Percentiles rank a stretch among this genome's conserved stretches.
Conservation (phyloP, 2,113 vertebrate species). For the Coregonus clupeaformis region DNA sequence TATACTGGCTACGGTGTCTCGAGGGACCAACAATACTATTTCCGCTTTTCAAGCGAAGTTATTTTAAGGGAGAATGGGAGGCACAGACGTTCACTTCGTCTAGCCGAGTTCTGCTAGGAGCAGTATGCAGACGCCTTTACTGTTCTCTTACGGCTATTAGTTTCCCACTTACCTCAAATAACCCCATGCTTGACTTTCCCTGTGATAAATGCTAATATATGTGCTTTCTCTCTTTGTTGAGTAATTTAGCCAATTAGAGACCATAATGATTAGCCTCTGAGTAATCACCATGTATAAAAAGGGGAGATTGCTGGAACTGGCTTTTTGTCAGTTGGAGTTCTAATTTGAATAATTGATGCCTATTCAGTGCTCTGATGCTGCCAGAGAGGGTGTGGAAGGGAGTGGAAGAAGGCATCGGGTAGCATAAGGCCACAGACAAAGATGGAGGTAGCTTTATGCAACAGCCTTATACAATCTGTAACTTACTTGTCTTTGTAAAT, state of each 20-base stretch:
- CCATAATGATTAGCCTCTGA: constrained; percentile 67
- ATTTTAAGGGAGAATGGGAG: too few species aligned
- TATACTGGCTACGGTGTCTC: too few species aligned
- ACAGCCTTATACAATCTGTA: too few species aligned
- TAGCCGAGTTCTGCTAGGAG: too few species aligned
- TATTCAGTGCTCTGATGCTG: constrained; percentile 45
- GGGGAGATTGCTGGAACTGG: constrained; percentile 57
- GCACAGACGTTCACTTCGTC: too few species aligned
- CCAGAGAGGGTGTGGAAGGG: constrained; percentile 41
- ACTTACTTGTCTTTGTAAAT: too few species aligned
- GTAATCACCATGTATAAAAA: constrained; percentile 63
- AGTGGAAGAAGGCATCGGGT: constrained; percentile 23
- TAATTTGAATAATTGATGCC: constrained; percentile 70
- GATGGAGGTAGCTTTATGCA: not conserved
- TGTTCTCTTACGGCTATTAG: constrained; percentile 40
- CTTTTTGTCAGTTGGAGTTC: constrained; percentile 72
- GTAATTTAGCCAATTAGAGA: constrained; percentile 72
- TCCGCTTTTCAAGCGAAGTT: too few species aligned
- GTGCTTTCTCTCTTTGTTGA: constrained; percentile 61
- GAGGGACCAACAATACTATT: too few species aligned
- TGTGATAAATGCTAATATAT: constrained; percentile 61
- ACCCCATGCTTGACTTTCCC: constrained; percentile 42
- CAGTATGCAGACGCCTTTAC: not conserved
- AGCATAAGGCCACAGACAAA: not conserved
- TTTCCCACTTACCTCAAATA: constrained; percentile 44